phyloP scores from a whole-genome alignment of 2,888 invertebrate genomes.

The Lochmaea crataegi region DNA sequence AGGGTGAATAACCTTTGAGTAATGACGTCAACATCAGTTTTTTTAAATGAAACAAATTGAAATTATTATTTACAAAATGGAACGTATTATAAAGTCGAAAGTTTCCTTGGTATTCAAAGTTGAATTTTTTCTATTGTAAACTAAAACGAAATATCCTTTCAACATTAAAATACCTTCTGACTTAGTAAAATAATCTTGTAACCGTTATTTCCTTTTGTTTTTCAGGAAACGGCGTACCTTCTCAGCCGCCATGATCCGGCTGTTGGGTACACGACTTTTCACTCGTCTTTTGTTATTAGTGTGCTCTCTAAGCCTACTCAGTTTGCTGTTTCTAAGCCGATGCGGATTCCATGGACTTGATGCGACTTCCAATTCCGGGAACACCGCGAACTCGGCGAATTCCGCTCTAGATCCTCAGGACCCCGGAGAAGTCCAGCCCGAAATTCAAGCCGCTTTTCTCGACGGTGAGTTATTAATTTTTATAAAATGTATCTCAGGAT shows the following conservation, averaged over 20 bases:
- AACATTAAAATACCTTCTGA: no score
- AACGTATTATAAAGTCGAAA: no score
- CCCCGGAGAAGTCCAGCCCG: slow-evolving; percentile 47
- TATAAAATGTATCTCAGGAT: neutral
- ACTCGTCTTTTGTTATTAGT: slow-evolving; percentile 70
- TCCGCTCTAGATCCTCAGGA: slow-evolving; percentile 22
- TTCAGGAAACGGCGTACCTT: slow-evolving; percentile 60
- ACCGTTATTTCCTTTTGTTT: slow-evolving; percentile 23
- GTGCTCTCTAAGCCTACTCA: slow-evolving; percentile 69
- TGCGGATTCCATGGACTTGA: slow-evolving; percentile 66
- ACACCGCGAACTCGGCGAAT: slow-evolving; percentile 27
- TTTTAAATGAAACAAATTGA: no score
- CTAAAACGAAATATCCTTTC: no score
- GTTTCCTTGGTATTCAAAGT: no score
- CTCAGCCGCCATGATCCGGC: slow-evolving; percentile 65
- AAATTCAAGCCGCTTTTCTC: slow-evolving; percentile 49
- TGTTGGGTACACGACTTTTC: slow-evolving; percentile 69
- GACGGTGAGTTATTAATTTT: slow-evolving; percentile 49
- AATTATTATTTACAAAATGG: no score
- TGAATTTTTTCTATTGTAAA: no score
- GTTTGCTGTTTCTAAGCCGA: slow-evolving; percentile 69
- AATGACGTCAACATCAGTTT: no score
- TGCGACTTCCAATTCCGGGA: slow-evolving; percentile 43
- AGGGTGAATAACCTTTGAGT: no score
- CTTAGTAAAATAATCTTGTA: neutral